Percentiles rank a stretch among this genome's conserved stretches.
These are phyloP conservation scores for Piscicola geometra DNA, from an alignment of 2,888 invertebrate genomes.

Conservation along the genomic window DNA sequence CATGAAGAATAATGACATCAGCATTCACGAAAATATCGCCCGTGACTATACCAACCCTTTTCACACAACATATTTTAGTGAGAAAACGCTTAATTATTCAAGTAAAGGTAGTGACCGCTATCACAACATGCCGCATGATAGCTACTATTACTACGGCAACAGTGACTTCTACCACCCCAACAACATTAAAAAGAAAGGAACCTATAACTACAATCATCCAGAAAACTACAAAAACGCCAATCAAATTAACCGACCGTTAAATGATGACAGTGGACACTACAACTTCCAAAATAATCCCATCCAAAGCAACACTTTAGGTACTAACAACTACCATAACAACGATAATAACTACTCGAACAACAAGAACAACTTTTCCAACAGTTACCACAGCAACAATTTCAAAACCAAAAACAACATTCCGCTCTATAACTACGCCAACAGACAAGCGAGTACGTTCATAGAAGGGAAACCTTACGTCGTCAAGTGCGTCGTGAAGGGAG, in stretches of 20 bases:
- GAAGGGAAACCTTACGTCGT: constrained; percentile 34
- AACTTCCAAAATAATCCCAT: neutral
- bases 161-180: neutral
- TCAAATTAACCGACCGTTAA: neutral
- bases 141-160: neutral
- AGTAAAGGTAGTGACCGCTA: neutral
- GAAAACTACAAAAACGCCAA: neutral
- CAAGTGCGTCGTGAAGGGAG: constrained; percentile 36
- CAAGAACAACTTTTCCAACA: neutral
- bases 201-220: too few species aligned
- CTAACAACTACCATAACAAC: neutral
- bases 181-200: neutral
- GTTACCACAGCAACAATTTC: too few species aligned
- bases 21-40: neutral
- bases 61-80: too few species aligned
- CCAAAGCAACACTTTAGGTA: neutral
- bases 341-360: too few species aligned
- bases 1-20: neutral
- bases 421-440: neutral
- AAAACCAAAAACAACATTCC: neutral
- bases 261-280: neutral
- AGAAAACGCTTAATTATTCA: too few species aligned
- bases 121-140: neutral
- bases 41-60: neutral
- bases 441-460: constrained; percentile 10